Evolutionary conservation across 2,113 vertebrate species (phyloP).

Genomic region (Cairina moschata): DNA sequence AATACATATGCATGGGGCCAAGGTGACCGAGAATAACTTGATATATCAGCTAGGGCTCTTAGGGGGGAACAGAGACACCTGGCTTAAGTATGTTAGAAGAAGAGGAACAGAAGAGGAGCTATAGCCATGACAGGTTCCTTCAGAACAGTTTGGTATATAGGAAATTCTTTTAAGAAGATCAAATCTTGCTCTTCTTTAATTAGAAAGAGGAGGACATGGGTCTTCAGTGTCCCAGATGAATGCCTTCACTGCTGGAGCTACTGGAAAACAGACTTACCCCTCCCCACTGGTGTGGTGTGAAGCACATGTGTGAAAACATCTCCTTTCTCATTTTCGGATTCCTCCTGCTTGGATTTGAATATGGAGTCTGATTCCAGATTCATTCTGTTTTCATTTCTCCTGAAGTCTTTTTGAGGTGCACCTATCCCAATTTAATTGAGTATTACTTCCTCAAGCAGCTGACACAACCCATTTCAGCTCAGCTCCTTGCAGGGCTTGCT

Average conservation of each 20-base stretch:
- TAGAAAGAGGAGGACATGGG: neutral
- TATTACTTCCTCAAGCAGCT: fast-evolving
- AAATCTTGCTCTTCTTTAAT: neutral
- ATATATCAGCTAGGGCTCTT: neutral
- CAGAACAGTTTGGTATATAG: neutral
- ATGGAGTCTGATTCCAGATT: neutral
- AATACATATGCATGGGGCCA: neutral
- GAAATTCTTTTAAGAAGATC: neutral
- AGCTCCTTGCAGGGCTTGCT: neutral
- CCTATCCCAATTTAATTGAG: neutral
- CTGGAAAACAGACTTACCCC: neutral
- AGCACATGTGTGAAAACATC: neutral
- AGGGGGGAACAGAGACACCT: neutral
- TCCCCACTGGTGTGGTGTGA: fast-evolving
- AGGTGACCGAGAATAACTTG: neutral
- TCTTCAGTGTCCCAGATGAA: neutral
- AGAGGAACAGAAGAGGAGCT: neutral
- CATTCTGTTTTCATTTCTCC: neutral
- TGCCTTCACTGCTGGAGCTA: neutral
- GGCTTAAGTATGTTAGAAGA: neutral
- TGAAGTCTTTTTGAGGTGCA: neutral
- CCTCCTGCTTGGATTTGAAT: neutral
- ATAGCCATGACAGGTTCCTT: neutral
- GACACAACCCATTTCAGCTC: fast-evolving
- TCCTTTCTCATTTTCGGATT: neutral